Conservation (phyloP, 2,113 vertebrate species). For the Microcebus jonahi region DNA sequence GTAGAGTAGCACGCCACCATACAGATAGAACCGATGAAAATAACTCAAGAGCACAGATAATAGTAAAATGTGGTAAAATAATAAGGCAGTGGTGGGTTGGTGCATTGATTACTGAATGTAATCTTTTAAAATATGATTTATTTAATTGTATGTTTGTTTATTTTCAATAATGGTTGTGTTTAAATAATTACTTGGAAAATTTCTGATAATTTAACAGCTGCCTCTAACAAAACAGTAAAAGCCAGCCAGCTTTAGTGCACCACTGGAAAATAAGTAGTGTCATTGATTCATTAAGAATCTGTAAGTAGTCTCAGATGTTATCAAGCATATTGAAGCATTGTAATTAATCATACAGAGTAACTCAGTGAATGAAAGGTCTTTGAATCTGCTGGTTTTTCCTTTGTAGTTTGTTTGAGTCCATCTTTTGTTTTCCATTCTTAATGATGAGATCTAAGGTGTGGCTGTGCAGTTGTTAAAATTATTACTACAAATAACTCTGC, state of each 20-base stretch:
- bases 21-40: background rate
- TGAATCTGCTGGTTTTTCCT: too few species aligned
- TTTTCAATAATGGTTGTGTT: slow-evolving; percentile 13
- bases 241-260: background rate
- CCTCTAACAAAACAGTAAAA: background rate
- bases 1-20: background rate
- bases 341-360: background rate
- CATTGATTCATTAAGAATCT: slow-evolving; percentile 45
- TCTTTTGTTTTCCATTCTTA: too few species aligned
- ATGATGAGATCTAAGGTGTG: too few species aligned
- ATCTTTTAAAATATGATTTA: background rate
- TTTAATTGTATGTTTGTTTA: background rate
- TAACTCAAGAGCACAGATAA: background rate
- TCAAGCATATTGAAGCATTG: background rate
- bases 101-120: background rate
- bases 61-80: background rate
- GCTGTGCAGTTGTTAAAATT: slow-evolving; percentile 30
- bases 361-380: background rate
- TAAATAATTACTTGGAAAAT: background rate
- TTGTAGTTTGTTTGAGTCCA: too few species aligned
- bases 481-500: background rate
- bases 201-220: background rate
- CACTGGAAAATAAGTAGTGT: background rate
- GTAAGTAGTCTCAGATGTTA: background rate
- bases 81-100: background rate